Conservation (phyloP, 2,113 vertebrate species). For the Carettochelys insculpta region DNA sequence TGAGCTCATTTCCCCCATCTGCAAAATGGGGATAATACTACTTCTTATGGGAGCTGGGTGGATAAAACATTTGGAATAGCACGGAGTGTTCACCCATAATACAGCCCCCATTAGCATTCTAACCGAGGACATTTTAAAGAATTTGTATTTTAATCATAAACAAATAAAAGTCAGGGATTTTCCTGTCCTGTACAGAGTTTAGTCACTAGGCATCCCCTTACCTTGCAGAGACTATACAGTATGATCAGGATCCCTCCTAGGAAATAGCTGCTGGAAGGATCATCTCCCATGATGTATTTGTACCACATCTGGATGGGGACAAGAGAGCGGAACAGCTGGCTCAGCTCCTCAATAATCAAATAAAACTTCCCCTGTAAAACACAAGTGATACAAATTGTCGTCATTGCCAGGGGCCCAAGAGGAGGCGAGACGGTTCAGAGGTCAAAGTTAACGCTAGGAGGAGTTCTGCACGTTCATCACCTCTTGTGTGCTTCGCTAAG, state of each 20-base stretch:
- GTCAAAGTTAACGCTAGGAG: conserved; percentile 3
- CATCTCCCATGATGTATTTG: conserved; percentile 97
- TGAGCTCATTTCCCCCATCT: neutral
- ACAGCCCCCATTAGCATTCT: neutral
- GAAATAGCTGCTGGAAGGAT: conserved; percentile 93
- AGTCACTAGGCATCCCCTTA: conserved; percentile 3
- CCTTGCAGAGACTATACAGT: conserved; percentile 97
- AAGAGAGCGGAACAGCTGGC: conserved; percentile 94
- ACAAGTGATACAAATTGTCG: neutral
- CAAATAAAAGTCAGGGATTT: neutral
- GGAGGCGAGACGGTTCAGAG: neutral
- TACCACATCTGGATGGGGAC: conserved; percentile 99
- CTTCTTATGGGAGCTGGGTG: neutral
- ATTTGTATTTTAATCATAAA: neutral
- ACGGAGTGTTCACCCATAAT: neutral
- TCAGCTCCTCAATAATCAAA: conserved; percentile 95
- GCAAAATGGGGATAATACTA: neutral
- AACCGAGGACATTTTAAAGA: neutral
- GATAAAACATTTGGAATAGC: neutral
- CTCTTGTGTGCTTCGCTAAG: conserved; percentile 3
- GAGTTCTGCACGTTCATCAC: conserved; percentile 22
- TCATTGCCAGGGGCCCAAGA: conserved; percentile 10
- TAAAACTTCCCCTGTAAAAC: conserved; percentile 92
- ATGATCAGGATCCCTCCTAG: conserved; percentile 92
- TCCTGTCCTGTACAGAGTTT: accelerated